Evolutionary conservation across 2,113 vertebrate species (phyloP), one percentile per base, ranked within the genome.

Genomic region (Etheostoma cragini): DNA sequence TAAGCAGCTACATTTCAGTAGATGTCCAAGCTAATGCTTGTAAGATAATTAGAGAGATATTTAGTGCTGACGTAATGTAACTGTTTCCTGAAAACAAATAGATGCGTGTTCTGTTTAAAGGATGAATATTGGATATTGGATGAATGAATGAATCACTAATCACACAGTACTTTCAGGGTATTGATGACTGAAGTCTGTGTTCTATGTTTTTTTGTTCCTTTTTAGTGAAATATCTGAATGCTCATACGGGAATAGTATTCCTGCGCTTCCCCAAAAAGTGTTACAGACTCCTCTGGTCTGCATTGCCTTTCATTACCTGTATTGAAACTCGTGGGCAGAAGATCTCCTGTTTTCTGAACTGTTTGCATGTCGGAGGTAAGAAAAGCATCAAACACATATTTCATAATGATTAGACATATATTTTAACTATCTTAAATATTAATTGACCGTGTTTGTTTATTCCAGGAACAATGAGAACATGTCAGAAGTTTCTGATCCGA

Each of bases 181-280:
- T 22, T 71, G 14, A 46, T 72, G 1, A 54, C 45, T 82, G 10
- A 42, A 4, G 21, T 26, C 8, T n/a, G 0, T 21, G 0, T 16
- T 52, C 14, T 77, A 6, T 82, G 6, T 14, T 0, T 70, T 0
- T 70, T 12, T 65, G 0, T 65, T 12, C 72, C 16, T 70, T 77
- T 69, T 66, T 81, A 99, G 98, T 99, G 88, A 96, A 96, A 82
- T 99, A 99, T 84, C 90, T 99, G 81, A 99, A 99, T 50, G 96
- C 96, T 38, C 96, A 97, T 60, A 99, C 97, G 5, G 97, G 97
- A 66, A 92, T 96, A 16, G 96, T 97, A 68, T 93, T 99, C 1
- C 92, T 99, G 72, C 96, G 97, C 8, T 97, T 97, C 88, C 95
- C 96, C 42, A 98, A 96, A 85, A 95, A 91, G 0, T 95, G 93